Conservation (phyloP, 2,113 vertebrate species). For the Oxygymnocypris stewartii region DNA sequence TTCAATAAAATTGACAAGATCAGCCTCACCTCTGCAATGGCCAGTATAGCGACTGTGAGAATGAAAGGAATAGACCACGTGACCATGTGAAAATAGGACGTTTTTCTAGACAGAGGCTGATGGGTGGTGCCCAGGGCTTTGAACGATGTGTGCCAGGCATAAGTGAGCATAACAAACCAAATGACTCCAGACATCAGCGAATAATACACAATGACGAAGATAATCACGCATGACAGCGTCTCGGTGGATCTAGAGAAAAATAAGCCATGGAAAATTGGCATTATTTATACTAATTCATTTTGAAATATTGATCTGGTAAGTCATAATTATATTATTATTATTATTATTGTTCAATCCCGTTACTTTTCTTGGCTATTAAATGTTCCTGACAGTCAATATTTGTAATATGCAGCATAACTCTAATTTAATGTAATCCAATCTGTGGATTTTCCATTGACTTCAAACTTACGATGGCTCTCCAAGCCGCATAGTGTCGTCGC, state of each 20-base stretch:
- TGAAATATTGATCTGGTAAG: neutral
- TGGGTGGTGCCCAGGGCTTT: constrained; percentile 96
- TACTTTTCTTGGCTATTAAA: neutral
- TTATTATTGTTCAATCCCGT: neutral
- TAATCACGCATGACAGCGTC: constrained; percentile 96
- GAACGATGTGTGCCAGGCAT: constrained; percentile 97
- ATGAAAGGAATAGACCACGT: constrained; percentile 97
- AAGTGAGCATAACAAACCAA: constrained; percentile 98
- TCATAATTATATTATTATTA: neutral
- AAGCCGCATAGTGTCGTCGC: constrained; percentile 95
- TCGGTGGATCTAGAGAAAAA: constrained; percentile 85
- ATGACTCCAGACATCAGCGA: constrained; percentile 96
- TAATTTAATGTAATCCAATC: neutral
- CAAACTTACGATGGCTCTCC: constrained; percentile 92
- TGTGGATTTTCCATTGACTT: neutral
- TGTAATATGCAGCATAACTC: neutral
- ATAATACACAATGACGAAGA: constrained; percentile 98
- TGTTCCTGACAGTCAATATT: neutral
- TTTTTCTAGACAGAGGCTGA: constrained; percentile 90
- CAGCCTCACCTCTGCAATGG: constrained; percentile 86
- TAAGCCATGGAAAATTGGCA: constrained; percentile 11
- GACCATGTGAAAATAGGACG: constrained; percentile 97
- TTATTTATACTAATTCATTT: neutral
- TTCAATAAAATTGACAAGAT: neutral
- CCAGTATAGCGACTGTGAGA: constrained; percentile 94